These are phyloP conservation scores for Mesembrinibis cayennensis DNA, from an alignment of 2,113 vertebrate species.

Conservation along the genomic window DNA sequence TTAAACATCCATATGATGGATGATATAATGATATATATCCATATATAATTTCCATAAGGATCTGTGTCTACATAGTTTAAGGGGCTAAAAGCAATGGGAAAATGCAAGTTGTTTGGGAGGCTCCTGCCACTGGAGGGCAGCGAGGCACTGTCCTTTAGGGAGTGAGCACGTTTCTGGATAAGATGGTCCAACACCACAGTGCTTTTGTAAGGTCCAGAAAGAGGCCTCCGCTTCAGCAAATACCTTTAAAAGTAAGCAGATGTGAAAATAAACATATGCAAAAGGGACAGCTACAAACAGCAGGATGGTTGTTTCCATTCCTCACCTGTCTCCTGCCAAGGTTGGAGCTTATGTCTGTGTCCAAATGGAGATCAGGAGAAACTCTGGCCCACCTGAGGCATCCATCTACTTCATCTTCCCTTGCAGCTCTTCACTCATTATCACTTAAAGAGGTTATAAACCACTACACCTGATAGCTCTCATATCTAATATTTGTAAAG, in stretches of 20 bases:
- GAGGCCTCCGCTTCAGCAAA: neutral
- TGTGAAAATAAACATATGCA: rapidly evolving
- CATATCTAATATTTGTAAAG: neutral
- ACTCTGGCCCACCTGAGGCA: neutral
- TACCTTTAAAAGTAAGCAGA: neutral
- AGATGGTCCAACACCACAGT: rapidly evolving
- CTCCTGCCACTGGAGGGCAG: slow-evolving; percentile 47
- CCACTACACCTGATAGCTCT: neutral
- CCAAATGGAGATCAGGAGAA: neutral
- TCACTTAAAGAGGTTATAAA: neutral
- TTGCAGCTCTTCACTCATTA: neutral
- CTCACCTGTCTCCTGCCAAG: neutral
- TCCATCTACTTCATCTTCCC: neutral
- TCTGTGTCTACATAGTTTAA: neutral
- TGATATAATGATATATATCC: too few relatives aligned
- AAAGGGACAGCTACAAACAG: neutral
- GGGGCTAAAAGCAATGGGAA: neutral
- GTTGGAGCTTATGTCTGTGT: neutral
- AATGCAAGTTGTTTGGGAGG: neutral
- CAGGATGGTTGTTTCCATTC: neutral
- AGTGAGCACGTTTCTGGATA: rapidly evolving
- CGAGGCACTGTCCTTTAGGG: neutral
- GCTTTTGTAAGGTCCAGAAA: rapidly evolving
- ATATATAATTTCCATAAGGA: rapidly evolving
- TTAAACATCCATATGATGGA: neutral